These are phyloP conservation scores for Homalodisca vitripennis DNA, from an alignment of 1,140 invertebrate species.

Conservation along the genomic window DNA sequence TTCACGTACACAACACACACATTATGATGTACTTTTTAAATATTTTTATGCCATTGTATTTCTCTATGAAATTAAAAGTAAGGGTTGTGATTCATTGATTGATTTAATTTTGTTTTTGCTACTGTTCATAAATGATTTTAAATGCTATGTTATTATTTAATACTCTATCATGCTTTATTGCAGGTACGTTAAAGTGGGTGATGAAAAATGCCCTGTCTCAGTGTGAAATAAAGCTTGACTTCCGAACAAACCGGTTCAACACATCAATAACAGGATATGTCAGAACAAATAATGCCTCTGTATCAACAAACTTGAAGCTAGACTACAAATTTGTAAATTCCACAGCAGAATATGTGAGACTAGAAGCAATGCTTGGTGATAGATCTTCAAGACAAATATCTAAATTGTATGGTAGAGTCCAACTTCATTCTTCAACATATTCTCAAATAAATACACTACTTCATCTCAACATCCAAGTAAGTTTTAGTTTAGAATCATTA, in stretches of 20 bases:
- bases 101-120: too few relatives aligned
- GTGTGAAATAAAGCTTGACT: constrained; percentile 64
- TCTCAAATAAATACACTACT: constrained; percentile 70
- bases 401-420: constrained; percentile 57
- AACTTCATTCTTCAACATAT: constrained; percentile 70
- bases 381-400: constrained; percentile 60
- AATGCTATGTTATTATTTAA: too few relatives aligned
- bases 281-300: constrained; percentile 53
- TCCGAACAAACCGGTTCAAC: constrained; percentile 65
- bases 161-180: constrained; percentile 35
- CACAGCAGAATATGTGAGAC: constrained; percentile 63
- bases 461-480: constrained; percentile 61
- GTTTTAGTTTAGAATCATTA: too few relatives aligned
- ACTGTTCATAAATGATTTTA: too few relatives aligned
- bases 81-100: too few relatives aligned
- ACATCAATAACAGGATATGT: constrained; percentile 68
- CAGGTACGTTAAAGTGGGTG: constrained; percentile 54
- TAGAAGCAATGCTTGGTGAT: constrained; percentile 64
- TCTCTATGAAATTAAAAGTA: too few relatives aligned
- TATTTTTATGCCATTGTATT: too few relatives aligned
- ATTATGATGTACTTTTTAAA: too few relatives aligned
- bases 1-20: too few relatives aligned
- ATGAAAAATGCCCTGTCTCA: constrained; percentile 67
- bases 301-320: constrained; percentile 58
- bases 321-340: constrained; percentile 66